Percentiles rank a stretch among this genome's conserved stretches.
phyloP scores from a whole-genome alignment of 1,140 invertebrate species.

The Drosophila nigrodunni region DNA sequence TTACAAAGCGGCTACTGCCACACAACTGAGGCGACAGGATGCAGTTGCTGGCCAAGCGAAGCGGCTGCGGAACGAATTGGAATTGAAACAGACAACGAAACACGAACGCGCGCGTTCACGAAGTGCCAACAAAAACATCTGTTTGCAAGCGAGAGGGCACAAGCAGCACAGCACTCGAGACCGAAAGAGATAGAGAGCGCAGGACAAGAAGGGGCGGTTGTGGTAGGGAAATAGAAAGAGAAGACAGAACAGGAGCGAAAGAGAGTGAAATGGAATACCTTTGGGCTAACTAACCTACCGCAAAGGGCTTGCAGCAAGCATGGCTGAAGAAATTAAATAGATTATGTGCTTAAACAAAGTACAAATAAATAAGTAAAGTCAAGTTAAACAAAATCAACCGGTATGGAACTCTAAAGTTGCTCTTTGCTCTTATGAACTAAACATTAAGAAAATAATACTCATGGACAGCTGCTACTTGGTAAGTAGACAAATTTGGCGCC shows the following conservation, averaged over 20 bases:
- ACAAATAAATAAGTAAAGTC: slow-evolving; percentile 28
- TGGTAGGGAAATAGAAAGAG: not conserved
- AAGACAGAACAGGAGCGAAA: not conserved
- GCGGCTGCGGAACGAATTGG: slow-evolving; percentile 62
- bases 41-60: slow-evolving; percentile 44
- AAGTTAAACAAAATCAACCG: slow-evolving; percentile 34
- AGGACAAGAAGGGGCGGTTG: not conserved
- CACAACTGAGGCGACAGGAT: slow-evolving; percentile 76
- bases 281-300: slow-evolving; percentile 72
- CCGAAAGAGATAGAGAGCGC: slow-evolving; percentile 6
- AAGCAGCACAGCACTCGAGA: slow-evolving; percentile 3
- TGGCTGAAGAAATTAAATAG: slow-evolving; percentile 40
- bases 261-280: slow-evolving; percentile 9
- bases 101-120: slow-evolving; percentile 48
- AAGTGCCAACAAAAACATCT: slow-evolving; percentile 52
- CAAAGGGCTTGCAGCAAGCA: slow-evolving; percentile 51
- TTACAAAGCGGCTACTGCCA: slow-evolving; percentile 80
- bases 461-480: not conserved
- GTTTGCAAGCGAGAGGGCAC: slow-evolving; percentile 47
- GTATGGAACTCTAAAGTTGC: not conserved
- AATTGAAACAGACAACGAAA: slow-evolving; percentile 57
- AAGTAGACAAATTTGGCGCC: slow-evolving; percentile 56
- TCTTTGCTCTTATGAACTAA: not conserved
- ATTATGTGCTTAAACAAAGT: slow-evolving; percentile 29
- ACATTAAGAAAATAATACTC: slow-evolving; percentile 32